Base-by-base conservation (phyloP, 2,888 invertebrate species). In the Fragum fragum region DNA sequence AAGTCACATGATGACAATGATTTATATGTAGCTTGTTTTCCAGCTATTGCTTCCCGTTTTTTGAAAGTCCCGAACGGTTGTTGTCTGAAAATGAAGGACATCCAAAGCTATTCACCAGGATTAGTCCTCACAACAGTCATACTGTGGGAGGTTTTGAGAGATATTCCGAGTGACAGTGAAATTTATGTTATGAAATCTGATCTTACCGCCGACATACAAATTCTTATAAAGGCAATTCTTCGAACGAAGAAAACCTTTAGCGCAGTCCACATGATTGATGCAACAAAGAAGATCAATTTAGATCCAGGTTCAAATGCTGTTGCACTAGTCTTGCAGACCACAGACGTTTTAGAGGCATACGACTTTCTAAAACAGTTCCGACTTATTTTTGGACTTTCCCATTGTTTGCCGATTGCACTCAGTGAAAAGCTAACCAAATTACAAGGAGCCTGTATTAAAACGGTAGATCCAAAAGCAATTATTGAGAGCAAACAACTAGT, bases 21-120 rank as follows among this genome's bases (percentile, higher is more conserved):
- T 14, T 28, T 23, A 1, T 23, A 28, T 23, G 28, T 57, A 23
- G 57, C 57, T 1, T 26, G 23, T 26, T 57, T 28, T 28, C 57
- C 57, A 26, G 11, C 26, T 9, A 57, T 28, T 26, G 57, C 21
- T 9, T 57, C 57, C 1, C 18, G 28, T 26, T 11, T 66, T 7
- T 32, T 66, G 16, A 29, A 3, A 9, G 32, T 55, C 1, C 74
- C 74, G 11, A 21, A 47, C 3, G 32, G 9, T 18, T 74, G 74
- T 23, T 18, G 23, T 29, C 7, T 66, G 2, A 18, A 1, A 16
- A 11, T 53, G 42, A 53, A 26, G 18, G 66, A 66, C 11, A 74
- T 74, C 14, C 52, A 47, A 16, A 39, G 21, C 28, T 74, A 74
- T 53, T 7, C 11, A 21, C 74, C 74, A n/a, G 74, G 74, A 23